Conservation (phyloP, 2,888 invertebrate genomes). For the Synanthedon vespiformis region DNA sequence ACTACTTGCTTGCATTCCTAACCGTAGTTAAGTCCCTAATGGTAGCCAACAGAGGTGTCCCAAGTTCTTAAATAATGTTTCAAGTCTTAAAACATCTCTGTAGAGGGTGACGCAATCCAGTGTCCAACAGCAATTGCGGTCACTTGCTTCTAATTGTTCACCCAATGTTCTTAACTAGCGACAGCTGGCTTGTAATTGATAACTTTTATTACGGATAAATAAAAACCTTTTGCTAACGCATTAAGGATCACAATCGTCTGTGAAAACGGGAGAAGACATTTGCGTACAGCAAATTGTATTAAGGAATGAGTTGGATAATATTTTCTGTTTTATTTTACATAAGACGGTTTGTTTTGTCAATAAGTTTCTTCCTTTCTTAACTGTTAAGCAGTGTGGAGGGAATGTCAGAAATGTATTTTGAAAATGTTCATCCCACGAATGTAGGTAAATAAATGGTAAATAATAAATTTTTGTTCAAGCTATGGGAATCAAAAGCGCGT, state of each 20-base stretch:
- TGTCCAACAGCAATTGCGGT: conserved; percentile 40
- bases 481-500: too few species aligned
- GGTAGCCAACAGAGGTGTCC: too few species aligned
- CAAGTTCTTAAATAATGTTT: conserved; percentile 36
- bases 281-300: background rate
- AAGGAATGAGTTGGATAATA: background rate
- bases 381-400: background rate
- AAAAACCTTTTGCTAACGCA: background rate
- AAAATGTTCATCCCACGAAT: too few species aligned
- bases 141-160: conserved; percentile 61
- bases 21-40: too few species aligned
- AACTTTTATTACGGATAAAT: background rate
- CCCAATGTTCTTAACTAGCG: conserved; percentile 38
- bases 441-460: too few species aligned
- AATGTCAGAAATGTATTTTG: background rate
- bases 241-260: background rate
- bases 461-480: too few species aligned
- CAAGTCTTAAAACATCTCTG: conserved; percentile 25
- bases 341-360: background rate
- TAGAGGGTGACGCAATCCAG: conserved; percentile 46
- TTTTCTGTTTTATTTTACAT: background rate
- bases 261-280: background rate
- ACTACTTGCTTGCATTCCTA: too few species aligned
- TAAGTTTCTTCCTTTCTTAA: background rate
- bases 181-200: conserved; percentile 33